Conservation (phyloP, 2,113 vertebrate species). For the Neolamprologus fasciatus region DNA sequence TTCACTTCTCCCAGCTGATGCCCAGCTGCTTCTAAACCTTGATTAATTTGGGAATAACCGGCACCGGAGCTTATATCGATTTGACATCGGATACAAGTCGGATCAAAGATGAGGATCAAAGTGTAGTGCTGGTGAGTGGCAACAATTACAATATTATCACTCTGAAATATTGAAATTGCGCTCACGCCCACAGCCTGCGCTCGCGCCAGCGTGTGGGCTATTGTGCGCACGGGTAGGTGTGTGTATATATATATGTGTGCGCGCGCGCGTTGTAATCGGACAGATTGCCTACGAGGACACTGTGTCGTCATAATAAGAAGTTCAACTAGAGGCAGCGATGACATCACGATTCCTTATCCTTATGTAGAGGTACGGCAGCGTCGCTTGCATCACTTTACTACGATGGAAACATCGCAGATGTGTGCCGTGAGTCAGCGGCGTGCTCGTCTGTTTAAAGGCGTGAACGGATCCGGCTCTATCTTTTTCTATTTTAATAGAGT, state of each 20-base stretch:
- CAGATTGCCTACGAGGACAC: background rate
- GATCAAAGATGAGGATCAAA: constrained; percentile 45
- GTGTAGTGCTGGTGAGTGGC: constrained; percentile 60
- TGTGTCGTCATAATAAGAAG: constrained; percentile 19
- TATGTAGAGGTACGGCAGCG: background rate
- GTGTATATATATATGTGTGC: accelerated
- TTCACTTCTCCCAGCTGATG: constrained; percentile 4
- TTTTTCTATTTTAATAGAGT: background rate
- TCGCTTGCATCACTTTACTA: constrained; percentile 38
- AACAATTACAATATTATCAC: background rate
- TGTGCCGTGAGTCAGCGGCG: constrained; percentile 49
- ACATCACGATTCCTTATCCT: background rate
- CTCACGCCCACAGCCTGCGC: constrained; percentile 18
- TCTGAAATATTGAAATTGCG: constrained; percentile 17
- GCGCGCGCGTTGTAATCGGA: background rate
- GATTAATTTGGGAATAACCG: constrained; percentile 10
- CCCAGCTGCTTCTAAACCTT: background rate
- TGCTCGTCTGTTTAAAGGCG: background rate
- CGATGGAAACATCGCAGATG: background rate
- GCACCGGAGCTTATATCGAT: background rate
- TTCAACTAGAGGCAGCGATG: constrained; percentile 34
- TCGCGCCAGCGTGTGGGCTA: background rate
- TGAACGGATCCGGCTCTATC: background rate
- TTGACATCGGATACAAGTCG: constrained; percentile 23
- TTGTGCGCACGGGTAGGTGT: background rate